Evolutionary conservation across 2,888 invertebrate species (phyloP).

Genomic region (Pachydiplax longipennis): DNA sequence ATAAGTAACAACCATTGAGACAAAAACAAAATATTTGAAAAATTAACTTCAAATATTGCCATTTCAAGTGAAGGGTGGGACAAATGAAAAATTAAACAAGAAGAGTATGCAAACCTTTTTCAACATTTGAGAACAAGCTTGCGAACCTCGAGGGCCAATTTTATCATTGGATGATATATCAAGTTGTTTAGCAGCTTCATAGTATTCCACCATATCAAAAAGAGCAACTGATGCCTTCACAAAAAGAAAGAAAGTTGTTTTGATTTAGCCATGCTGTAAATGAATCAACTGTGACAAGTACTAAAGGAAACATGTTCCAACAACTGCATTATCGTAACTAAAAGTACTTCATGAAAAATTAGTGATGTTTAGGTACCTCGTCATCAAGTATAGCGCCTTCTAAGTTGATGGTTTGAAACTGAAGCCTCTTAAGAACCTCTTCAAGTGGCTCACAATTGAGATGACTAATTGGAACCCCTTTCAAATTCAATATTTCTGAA

Average conservation of each 20-base stretch:
- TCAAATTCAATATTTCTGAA: conserved; percentile 67
- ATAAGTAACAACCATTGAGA: not conserved
- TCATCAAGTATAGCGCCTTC: conserved; percentile 75
- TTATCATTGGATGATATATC: conserved; percentile 79
- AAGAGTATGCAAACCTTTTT: conserved; percentile 68
- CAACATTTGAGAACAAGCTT: conserved; percentile 79
- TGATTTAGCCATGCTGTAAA: not conserved
- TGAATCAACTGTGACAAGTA: not conserved
- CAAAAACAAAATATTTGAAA: not conserved
- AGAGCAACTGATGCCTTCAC: conserved; percentile 72
- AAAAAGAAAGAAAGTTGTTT: not conserved
- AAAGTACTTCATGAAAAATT: not conserved
- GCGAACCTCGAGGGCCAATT: conserved; percentile 83
- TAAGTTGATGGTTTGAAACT: conserved; percentile 74
- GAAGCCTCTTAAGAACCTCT: conserved; percentile 79
- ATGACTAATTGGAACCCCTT: conserved; percentile 69
- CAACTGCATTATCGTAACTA: not conserved
- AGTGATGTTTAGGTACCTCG: conserved; percentile 64
- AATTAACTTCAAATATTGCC: not conserved
- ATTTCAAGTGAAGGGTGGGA: too few species aligned
- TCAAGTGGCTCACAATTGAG: conserved; percentile 83
- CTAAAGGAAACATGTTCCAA: not conserved
- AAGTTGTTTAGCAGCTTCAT: conserved; percentile 80
- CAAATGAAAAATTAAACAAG: too few species aligned
- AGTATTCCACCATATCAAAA: conserved; percentile 92